A percentile compares a stretch with the other conserved stretches of the same genome.
Evolutionary conservation across 1,140 invertebrate genomes (phyloP).

Genomic region (Drosophila oshimai): DNA sequence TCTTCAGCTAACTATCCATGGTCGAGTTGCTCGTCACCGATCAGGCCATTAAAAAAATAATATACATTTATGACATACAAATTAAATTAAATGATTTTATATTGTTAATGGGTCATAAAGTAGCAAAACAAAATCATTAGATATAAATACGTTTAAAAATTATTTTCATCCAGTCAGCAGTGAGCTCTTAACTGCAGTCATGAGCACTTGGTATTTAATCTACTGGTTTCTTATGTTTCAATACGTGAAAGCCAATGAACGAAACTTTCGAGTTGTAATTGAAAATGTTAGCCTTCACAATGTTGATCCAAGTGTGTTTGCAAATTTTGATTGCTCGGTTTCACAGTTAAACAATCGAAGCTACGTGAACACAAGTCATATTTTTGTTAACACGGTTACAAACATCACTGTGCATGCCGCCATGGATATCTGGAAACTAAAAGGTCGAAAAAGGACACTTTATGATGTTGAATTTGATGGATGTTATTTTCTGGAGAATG

Average conservation of each 20-base stretch:
- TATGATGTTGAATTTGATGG: conserved; percentile 18
- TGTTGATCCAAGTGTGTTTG: conserved; percentile 28
- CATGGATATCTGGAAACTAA: conserved; percentile 29
- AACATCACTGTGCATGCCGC: conserved; percentile 3
- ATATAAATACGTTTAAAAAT: neutral
- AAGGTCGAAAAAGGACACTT: conserved; percentile 23
- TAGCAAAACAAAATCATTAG: neutral
- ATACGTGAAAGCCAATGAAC: neutral
- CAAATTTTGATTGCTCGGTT: conserved; percentile 1
- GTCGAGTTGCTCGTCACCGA: conserved; percentile 9
- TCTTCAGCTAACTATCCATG: conserved; percentile 9
- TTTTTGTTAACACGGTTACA: conserved; percentile 12
- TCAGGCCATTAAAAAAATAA: neutral
- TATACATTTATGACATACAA: no score
- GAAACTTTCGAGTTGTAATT: conserved; percentile 41
- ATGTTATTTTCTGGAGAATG: conserved; percentile 27
- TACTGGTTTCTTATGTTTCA: neutral
- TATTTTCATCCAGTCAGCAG: neutral
- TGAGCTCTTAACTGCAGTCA: neutral
- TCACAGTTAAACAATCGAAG: conserved; percentile 45
- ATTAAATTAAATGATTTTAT: neutral
- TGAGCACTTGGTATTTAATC: conserved; percentile 17
- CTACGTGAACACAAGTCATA: conserved; percentile 9
- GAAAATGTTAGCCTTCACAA: conserved; percentile 20
- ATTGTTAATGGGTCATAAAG: neutral